Base-by-base conservation (phyloP, 2,888 invertebrate species). In the Drosophila cracens region DNA sequence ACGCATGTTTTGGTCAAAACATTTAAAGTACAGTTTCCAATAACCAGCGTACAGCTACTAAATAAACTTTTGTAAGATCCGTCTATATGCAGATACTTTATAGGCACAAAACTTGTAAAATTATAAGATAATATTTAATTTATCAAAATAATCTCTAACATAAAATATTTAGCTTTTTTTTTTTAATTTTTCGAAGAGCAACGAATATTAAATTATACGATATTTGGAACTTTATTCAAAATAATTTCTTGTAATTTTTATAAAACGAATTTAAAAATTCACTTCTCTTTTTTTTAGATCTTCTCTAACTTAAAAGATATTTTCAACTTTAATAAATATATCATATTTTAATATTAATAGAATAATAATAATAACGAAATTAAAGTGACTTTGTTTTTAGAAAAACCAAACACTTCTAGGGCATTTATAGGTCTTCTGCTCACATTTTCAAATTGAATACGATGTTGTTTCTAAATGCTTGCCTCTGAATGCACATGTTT, bases 401-500 rank as follows among this genome's bases (percentile, higher is more conserved):
- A 4, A 18, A 38, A 36, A 6, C 6, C 1, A 36, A 36, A 54
- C 21, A 18, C 3, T 21, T 38, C 8, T 2, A 13, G 36, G 38
- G 16, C 31, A 40, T 31, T 31, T 57, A 16, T 13, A 1, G 27
- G 38, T 56, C 5, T 29, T 25, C 18, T 33, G 38, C 51, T 16
- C 29, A 29, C 16, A 43, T 63, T 61, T 49, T 59, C 4, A 40
- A 49, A 36, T 38, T 18, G 5, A 38, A 34, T 8, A 36, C 62
- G 62, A 72, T 64, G 67, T 76, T 76, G 68, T 65, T 57, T 56
- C 38, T 31, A 49, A 49, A 33, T 70, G 74, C 74, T 59, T 79
- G 74, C 67, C 56, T 60, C 46, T 13, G 31, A 65, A 63, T 53
- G 70, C 74, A 71, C 76, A 80, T 78, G 78, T 80, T 78, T 78